phyloP scores from a whole-genome alignment of 2,797 vertebrate species.

The Lagodon rhomboides region DNA sequence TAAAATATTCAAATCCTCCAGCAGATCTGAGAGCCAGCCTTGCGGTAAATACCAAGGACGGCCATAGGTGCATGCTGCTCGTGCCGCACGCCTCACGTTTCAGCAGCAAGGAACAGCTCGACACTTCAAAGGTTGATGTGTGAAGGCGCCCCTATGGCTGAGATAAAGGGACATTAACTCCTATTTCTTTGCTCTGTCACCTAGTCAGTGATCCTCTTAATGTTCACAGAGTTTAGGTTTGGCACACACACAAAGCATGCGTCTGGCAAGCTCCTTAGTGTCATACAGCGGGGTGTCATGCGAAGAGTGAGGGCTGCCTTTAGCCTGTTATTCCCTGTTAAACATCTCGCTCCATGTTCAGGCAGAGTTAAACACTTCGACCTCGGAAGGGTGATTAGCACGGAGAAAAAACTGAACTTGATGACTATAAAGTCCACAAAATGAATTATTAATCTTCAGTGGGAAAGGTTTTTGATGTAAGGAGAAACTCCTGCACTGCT shows the following conservation, averaged over 20 bases:
- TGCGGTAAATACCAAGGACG: slow-evolving; percentile 81
- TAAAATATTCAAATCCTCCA: slow-evolving; percentile 89
- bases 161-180: slow-evolving; percentile 83
- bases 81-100: slow-evolving; percentile 68
- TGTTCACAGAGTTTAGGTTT: slow-evolving; percentile 82
- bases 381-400: slow-evolving; percentile 68
- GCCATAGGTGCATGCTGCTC: slow-evolving; percentile 70
- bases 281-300: slow-evolving; percentile 75
- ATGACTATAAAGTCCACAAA: slow-evolving; percentile 54
- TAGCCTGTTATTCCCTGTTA: slow-evolving; percentile 72
- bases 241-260: slow-evolving; percentile 80
- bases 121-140: slow-evolving; percentile 75
- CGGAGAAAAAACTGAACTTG: slow-evolving; percentile 51
- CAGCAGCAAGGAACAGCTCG: slow-evolving; percentile 60
- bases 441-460: slow-evolving; percentile 74
- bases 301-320: slow-evolving; percentile 74
- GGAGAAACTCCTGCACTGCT: slow-evolving; percentile 56
- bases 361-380: slow-evolving; percentile 62
- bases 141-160: slow-evolving; percentile 76
- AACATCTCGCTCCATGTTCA: slow-evolving; percentile 69
- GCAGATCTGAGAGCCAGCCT: slow-evolving; percentile 80
- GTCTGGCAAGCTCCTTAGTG: slow-evolving; percentile 76
- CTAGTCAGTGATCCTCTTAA: slow-evolving; percentile 82
- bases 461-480: slow-evolving; percentile 63
- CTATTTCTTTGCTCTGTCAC: slow-evolving; percentile 79